These are phyloP conservation scores for Rhopalosiphum nymphaeae DNA, from an alignment of 2,888 invertebrate species.

Conservation along the genomic window DNA sequence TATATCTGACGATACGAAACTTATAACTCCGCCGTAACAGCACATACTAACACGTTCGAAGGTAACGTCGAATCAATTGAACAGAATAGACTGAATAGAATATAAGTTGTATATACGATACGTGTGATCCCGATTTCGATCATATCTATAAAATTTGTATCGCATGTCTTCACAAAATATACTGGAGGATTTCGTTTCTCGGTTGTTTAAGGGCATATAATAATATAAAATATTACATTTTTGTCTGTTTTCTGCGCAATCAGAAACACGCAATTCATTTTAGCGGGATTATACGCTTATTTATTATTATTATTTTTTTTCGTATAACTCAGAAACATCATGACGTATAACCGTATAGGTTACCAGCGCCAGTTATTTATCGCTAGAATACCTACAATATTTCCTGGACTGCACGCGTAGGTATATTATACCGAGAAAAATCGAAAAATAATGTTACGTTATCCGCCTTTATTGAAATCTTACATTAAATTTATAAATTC, in stretches of 20 bases:
- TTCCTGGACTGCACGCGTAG: neutral
- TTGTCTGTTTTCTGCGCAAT: neutral
- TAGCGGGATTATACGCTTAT: neutral
- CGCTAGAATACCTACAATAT: neutral
- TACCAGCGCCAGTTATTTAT: neutral
- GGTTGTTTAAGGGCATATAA: neutral
- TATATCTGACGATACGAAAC: neutral
- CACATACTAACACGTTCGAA: neutral
- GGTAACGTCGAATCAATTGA: neutral
- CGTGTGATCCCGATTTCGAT: neutral
- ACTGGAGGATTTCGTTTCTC: neutral
- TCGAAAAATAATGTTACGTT: neutral
- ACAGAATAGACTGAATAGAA: neutral
- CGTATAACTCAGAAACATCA: neutral
- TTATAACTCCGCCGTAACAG: neutral
- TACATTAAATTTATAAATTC: neutral
- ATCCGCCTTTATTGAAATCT: neutral
- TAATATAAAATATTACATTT: neutral
- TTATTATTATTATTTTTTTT: neutral
- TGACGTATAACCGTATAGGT: neutral
- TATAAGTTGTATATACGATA: neutral
- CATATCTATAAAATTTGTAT: neutral
- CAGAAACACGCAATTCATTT: slow-evolving; percentile 2
- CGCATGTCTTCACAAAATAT: neutral
- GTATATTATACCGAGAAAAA: neutral